These are phyloP conservation scores for Antechinus stuartii DNA, from an alignment of 2,113 vertebrate genomes.

Conservation along the genomic window DNA sequence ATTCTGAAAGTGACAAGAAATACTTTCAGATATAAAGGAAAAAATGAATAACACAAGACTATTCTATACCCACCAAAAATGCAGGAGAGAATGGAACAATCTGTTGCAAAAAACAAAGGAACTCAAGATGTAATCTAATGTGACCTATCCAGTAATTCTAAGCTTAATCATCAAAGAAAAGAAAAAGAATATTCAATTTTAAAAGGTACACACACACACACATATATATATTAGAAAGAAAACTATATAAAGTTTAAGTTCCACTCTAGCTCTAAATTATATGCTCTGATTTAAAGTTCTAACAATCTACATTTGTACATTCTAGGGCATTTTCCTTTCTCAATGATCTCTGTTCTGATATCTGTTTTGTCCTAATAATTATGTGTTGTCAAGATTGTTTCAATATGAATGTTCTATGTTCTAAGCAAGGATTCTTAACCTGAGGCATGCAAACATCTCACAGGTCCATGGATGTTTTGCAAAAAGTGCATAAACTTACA, in stretches of 20 bases:
- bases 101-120: not conserved
- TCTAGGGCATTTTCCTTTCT: not conserved
- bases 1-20: not conserved
- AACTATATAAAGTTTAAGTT: not conserved
- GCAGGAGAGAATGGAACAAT: not conserved
- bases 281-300: not conserved
- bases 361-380: not conserved
- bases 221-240: not conserved
- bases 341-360: not conserved
- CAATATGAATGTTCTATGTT: not conserved
- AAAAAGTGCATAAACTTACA: not conserved
- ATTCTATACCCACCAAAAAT: not conserved
- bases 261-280: not conserved
- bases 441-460: not conserved
- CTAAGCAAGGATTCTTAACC: not conserved
- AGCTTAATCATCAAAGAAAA: not conserved
- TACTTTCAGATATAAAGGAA: not conserved
- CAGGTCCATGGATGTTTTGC: not conserved
- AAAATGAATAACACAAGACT: not conserved
- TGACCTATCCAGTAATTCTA: not conserved
- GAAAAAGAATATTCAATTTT: not conserved
- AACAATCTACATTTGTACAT: not conserved
- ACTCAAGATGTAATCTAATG: not conserved
- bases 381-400: not conserved
- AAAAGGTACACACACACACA: not conserved